phyloP scores from a whole-genome alignment of 2,113 vertebrate species.

The Nematolebias whitei region DNA sequence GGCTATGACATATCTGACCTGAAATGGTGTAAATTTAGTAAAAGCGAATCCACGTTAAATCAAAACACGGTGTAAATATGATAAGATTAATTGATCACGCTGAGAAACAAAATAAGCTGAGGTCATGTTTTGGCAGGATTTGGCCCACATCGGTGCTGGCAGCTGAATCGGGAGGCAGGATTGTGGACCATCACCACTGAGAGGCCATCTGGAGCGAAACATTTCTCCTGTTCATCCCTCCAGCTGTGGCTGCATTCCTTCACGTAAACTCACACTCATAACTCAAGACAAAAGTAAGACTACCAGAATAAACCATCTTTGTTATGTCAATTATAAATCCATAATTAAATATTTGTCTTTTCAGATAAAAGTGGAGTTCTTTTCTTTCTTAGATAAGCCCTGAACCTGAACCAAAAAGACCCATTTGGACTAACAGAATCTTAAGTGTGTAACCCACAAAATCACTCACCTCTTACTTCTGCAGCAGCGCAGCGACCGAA shows the following conservation, averaged over 20 bases:
- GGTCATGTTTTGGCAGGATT: slow-evolving; percentile 57
- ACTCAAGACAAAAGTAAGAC: neutral
- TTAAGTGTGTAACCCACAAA: neutral
- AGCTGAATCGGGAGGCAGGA: slow-evolving; percentile 57
- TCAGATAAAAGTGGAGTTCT: neutral
- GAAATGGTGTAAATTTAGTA: neutral
- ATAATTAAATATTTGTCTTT: neutral
- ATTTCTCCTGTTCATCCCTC: slow-evolving; percentile 8
- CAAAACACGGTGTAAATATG: neutral
- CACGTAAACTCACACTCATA: slow-evolving; percentile 9
- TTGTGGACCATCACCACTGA: slow-evolving; percentile 52
- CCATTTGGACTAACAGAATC: neutral
- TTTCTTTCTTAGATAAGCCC: neutral
- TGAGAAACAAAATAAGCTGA: slow-evolving; percentile 32
- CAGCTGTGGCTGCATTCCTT: slow-evolving; percentile 39
- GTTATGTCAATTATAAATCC: neutral
- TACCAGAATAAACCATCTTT: neutral
- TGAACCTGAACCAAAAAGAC: neutral
- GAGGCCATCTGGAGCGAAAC: slow-evolving; percentile 72
- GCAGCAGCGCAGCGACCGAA: neutral
- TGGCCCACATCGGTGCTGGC: slow-evolving; percentile 26
- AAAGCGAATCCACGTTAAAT: neutral
- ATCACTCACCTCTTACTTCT: slow-evolving; percentile 43
- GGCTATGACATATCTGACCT: too few relatives aligned
- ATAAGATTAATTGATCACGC: neutral